These are phyloP conservation scores for Anguilla obscura DNA, from an alignment of 2,797 vertebrate genomes.

Conservation along the genomic window DNA sequence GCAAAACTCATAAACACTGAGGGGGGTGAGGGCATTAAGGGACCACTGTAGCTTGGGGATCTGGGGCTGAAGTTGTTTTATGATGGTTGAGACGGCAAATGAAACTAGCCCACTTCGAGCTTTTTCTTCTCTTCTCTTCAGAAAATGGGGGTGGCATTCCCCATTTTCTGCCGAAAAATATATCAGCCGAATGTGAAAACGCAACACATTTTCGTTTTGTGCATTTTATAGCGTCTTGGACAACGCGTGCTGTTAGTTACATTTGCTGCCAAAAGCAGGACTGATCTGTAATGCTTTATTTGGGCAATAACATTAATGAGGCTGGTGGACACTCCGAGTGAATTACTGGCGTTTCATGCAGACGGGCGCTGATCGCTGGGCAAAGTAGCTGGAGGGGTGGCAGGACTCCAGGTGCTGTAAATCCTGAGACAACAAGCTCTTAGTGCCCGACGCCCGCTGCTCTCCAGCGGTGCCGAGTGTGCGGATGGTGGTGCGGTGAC, in stretches of 20 bases:
- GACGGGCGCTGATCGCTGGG: conserved; percentile 37
- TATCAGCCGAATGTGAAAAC: neutral
- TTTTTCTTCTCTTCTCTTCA: neutral
- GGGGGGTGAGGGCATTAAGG: neutral
- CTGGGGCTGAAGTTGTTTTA: neutral
- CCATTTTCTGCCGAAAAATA: neutral
- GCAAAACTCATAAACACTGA: neutral
- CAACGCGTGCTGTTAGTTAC: conserved; percentile 1
- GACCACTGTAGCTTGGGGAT: neutral
- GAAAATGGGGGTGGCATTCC: no score
- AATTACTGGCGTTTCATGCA: conserved; percentile 49
- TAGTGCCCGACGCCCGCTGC: conserved; percentile 30
- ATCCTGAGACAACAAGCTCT: conserved; percentile 41
- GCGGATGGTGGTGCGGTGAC: neutral
- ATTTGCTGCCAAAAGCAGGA: conserved; percentile 37
- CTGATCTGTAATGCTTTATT: conserved; percentile 51
- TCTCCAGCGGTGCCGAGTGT: conserved; percentile 1
- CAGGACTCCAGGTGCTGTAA: conserved; percentile 39
- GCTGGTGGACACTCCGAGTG: conserved; percentile 53
- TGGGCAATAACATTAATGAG: conserved; percentile 46
- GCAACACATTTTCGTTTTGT: neutral
- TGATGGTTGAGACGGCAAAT: neutral
- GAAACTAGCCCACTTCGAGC: neutral
- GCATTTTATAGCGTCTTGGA: neutral
- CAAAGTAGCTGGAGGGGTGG: conserved; percentile 39